phyloP scores from a whole-genome alignment of 2,888 invertebrate species.

The Pristionchus fissidentatus region DNA sequence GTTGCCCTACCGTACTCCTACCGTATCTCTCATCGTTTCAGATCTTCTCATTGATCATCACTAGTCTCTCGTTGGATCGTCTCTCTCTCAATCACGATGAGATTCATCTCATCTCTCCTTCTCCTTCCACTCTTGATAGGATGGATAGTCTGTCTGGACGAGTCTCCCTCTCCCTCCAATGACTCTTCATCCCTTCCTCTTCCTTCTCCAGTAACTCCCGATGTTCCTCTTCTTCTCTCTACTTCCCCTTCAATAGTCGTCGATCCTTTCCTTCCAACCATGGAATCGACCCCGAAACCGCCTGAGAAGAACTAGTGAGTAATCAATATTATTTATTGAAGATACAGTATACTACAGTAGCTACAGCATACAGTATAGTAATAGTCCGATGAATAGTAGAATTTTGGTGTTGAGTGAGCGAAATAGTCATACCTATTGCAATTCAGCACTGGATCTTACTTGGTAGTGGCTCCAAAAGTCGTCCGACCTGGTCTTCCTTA shows the following conservation, averaged over 20 bases:
- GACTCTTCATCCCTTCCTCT: not conserved
- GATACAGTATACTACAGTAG: not conserved
- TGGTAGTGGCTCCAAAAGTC: slow-evolving; percentile 75
- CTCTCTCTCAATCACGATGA: slow-evolving; percentile 4
- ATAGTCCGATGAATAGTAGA: not conserved
- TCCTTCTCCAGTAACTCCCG: not conserved
- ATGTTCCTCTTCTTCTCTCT: slow-evolving; percentile 27
- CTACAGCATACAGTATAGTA: not conserved
- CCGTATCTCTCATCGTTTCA: not conserved
- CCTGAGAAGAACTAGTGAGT: slow-evolving; percentile 49
- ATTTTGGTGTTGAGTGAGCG: too few species aligned
- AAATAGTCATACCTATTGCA: not conserved
- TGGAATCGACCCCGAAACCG: slow-evolving; percentile 35
- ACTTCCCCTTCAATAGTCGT: not conserved
- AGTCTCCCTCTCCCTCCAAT: not conserved
- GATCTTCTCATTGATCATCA: not conserved
- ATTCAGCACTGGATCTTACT: slow-evolving; percentile 71
- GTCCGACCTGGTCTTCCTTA: slow-evolving; percentile 76
- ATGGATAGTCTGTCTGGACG: not conserved
- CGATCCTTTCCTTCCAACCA: slow-evolving; percentile 35
- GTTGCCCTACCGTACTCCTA: not conserved
- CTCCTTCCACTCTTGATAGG: slow-evolving; percentile 15
- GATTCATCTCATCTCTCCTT: slow-evolving; percentile 28
- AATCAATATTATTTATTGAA: not conserved
- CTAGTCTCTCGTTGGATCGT: not conserved